Conservation (phyloP, 2,797 vertebrate species). For the Phyllotis vaccarum region DNA sequence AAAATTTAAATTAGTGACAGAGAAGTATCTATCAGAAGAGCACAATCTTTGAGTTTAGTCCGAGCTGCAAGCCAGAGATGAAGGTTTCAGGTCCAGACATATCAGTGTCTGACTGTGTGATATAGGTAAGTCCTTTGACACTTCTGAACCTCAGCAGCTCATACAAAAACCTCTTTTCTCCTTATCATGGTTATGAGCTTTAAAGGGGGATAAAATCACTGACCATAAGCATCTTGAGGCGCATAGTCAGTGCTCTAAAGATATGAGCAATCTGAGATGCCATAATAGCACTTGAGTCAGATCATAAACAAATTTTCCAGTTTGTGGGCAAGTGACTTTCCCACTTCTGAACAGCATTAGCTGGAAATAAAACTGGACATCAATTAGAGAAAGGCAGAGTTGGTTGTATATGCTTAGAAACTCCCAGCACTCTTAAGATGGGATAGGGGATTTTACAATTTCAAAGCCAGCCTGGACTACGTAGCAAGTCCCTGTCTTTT, state of each 20-base stretch:
- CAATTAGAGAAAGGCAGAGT: background rate
- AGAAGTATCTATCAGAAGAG: background rate
- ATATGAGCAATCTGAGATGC: background rate
- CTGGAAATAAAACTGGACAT: conserved; percentile 7
- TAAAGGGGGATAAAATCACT: background rate
- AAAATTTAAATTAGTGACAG: background rate
- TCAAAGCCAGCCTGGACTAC: background rate
- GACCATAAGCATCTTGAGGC: background rate
- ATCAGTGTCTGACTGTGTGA: background rate
- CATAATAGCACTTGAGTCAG: background rate
- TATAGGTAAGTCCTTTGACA: background rate
- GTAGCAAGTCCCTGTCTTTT: background rate
- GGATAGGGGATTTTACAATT: background rate
- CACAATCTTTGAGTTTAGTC: background rate
- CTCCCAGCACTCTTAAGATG: background rate
- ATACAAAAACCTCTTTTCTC: background rate
- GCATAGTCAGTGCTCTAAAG: background rate
- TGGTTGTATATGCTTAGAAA: background rate
- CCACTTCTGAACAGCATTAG: background rate
- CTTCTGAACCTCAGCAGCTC: background rate
- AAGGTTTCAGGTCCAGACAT: background rate
- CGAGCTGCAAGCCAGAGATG: background rate
- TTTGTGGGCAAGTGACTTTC: background rate
- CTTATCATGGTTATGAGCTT: background rate
- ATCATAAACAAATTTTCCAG: background rate